Conservation (phyloP, 1,140 invertebrate genomes). For the Drosophila bipectinata region DNA sequence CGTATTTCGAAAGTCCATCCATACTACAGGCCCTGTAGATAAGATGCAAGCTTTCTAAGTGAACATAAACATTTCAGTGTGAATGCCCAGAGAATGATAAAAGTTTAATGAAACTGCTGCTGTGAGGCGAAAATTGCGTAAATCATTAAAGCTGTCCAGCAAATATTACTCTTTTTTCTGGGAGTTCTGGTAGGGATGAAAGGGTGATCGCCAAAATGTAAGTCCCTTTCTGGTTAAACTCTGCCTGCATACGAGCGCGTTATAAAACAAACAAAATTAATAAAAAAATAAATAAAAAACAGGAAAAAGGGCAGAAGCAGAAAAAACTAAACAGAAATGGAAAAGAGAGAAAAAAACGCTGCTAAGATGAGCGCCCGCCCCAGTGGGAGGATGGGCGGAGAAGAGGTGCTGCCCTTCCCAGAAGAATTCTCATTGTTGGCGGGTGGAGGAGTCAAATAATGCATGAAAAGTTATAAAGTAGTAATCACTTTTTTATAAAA, state of each 20-base stretch:
- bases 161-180: background rate
- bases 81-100: conserved; percentile 8
- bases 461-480: too few relatives aligned
- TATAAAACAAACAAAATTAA: conserved; percentile 47
- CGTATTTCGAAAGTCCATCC: conserved; percentile 39
- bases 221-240: conserved; percentile 25
- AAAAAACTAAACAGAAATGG: conserved; percentile 59
- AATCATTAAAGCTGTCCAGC: conserved; percentile 1
- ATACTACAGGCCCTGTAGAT: background rate
- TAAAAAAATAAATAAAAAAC: conserved; percentile 43
- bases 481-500: too few relatives aligned
- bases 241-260: conserved; percentile 45
- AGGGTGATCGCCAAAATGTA: conserved; percentile 5
- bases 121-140: conserved; percentile 46
- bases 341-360: conserved; percentile 22
- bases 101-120: conserved; percentile 43
- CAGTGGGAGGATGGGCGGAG: conserved; percentile 12
- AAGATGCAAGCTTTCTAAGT: background rate
- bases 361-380: conserved; percentile 26
- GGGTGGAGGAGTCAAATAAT: background rate
- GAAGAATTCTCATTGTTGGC: conserved; percentile 67
- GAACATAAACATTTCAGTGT: conserved; percentile 23
- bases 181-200: too few relatives aligned
- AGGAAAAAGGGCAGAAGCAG: conserved; percentile 61
- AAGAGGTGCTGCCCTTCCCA: too few relatives aligned